These are phyloP conservation scores for Himalopsyche kuldschensis DNA, from an alignment of 2,888 invertebrate species.

Conservation along the genomic window DNA sequence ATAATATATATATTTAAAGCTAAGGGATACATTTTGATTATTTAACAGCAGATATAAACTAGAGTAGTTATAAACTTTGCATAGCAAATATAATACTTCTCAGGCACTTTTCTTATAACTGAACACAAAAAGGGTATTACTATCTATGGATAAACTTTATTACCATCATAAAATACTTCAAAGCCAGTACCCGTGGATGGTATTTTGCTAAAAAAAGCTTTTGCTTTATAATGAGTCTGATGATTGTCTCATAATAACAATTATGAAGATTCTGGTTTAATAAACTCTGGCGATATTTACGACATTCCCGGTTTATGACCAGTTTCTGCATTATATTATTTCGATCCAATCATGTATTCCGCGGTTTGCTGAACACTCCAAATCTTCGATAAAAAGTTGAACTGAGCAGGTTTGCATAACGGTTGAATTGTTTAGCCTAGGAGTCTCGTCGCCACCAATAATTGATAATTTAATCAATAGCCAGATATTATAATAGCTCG, in stretches of 20 bases:
- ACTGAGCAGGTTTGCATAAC: background rate
- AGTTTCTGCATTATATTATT: background rate
- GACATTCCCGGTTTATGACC: background rate
- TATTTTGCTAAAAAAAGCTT: background rate
- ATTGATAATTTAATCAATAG: background rate
- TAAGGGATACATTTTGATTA: too few species aligned
- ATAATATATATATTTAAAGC: too few species aligned
- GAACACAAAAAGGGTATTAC: too few species aligned
- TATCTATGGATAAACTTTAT: too few species aligned
- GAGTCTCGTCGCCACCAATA: background rate
- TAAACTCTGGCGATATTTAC: background rate
- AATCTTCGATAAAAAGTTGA: background rate
- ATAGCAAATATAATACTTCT: too few species aligned
- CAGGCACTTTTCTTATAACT: too few species aligned
- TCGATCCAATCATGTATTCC: background rate
- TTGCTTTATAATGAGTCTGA: background rate
- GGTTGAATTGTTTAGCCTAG: background rate
- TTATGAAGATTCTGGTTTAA: background rate
- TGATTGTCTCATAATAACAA: background rate
- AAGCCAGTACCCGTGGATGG: background rate
- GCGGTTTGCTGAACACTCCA: background rate
- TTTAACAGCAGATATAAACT: too few species aligned
- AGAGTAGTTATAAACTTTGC: too few species aligned
- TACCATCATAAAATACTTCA: too few species aligned
- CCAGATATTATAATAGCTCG: background rate